A percentile compares a stretch with the other conserved stretches of the same genome.
These are phyloP conservation scores for Diachrysia chrysitis DNA, from an alignment of 2,888 invertebrate species.

Conservation along the genomic window DNA sequence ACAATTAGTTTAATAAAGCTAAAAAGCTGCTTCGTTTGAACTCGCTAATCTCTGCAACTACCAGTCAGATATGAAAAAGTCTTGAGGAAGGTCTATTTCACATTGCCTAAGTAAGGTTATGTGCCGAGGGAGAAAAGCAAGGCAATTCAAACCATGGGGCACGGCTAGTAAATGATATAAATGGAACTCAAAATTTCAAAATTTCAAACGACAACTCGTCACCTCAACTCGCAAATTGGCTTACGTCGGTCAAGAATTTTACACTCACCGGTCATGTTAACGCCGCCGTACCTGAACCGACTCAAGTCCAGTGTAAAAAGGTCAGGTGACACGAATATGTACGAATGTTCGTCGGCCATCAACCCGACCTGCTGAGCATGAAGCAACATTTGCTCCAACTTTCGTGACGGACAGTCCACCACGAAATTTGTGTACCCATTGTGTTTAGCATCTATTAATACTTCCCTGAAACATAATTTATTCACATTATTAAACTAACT, in stretches of 20 bases:
- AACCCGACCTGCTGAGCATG: slow-evolving; percentile 96
- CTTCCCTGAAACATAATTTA: slow-evolving; percentile 81
- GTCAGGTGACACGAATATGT: slow-evolving; percentile 94
- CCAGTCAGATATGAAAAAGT: too few species aligned
- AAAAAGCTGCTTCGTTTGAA: too few species aligned
- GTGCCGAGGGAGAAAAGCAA: too few species aligned
- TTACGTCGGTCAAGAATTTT: neutral
- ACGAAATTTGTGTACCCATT: slow-evolving; percentile 92
- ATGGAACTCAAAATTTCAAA: neutral
- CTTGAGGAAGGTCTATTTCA: too few species aligned
- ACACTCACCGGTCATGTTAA: slow-evolving; percentile 93
- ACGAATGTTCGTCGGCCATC: slow-evolving; percentile 93
- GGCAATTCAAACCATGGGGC: too few species aligned
- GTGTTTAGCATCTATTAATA: slow-evolving; percentile 92
- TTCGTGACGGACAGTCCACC: slow-evolving; percentile 92
- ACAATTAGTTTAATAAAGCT: too few species aligned
- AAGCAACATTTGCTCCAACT: slow-evolving; percentile 75
- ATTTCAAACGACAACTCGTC: neutral
- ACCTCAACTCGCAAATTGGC: neutral
- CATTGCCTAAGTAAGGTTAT: too few species aligned
- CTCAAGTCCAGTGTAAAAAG: slow-evolving; percentile 94
- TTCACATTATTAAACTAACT: neutral
- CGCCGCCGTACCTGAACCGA: slow-evolving; percentile 93
- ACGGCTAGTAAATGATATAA: too few species aligned
- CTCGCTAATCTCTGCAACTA: too few species aligned